These are phyloP conservation scores for Holocentrus rufus DNA, from an alignment of 2,797 vertebrate genomes.

Conservation along the genomic window DNA sequence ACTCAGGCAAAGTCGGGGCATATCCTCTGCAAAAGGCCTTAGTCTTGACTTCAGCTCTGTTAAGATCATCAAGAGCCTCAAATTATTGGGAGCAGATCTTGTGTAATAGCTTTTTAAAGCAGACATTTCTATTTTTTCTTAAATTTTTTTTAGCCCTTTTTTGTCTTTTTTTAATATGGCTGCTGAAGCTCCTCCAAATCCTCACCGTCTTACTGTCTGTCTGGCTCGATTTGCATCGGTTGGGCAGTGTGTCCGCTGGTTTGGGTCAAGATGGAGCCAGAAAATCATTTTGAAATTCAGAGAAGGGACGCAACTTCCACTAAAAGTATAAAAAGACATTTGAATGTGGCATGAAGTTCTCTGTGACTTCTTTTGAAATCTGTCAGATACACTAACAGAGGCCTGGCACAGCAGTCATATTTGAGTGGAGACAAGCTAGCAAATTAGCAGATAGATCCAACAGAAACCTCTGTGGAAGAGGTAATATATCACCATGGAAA, in stretches of 20 bases:
- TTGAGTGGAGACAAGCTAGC: no score
- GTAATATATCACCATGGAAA: no score
- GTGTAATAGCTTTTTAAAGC: constrained; percentile 27
- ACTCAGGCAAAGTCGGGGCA: constrained; percentile 16
- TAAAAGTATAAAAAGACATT: no score
- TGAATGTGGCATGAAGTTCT: constrained; percentile 49
- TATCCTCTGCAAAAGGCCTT: constrained; percentile 40
- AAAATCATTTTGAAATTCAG: no score
- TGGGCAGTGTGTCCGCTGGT: background rate
- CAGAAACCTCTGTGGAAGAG: no score
- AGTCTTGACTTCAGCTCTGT: constrained; percentile 44
- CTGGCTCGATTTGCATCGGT: no score
- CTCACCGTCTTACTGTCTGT: constrained; percentile 33
- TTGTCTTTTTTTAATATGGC: constrained; percentile 28
- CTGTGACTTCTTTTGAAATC: constrained; percentile 63
- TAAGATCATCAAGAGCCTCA: constrained; percentile 44
- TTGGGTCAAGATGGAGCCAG: background rate
- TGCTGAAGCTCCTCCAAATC: constrained; percentile 38
- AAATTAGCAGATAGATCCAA: no score
- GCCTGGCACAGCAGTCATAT: constrained; percentile 31
- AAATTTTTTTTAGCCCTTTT: constrained; percentile 5
- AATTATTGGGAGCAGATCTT: constrained; percentile 30
- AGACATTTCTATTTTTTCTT: background rate
- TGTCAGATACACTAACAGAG: constrained; percentile 57
- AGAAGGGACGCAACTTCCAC: no score